A percentile compares a stretch with the other conserved stretches of the same genome.
phyloP scores from a whole-genome alignment of 1,140 invertebrate species.

The Brachystomella parvula region DNA sequence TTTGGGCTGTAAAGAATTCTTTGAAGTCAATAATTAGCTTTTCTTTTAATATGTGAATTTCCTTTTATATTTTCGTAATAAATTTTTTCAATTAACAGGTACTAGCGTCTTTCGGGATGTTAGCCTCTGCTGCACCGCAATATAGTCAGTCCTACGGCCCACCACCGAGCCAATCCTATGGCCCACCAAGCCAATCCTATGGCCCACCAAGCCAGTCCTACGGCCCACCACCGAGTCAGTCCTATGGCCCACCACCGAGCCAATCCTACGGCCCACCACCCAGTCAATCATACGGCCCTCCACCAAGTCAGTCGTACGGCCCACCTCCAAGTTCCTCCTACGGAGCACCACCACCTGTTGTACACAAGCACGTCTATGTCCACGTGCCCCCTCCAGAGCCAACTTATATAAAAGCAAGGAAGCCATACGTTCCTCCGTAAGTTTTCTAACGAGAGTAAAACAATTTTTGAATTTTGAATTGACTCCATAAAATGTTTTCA shows the following conservation, averaged over 20 bases:
- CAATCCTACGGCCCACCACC: constrained; percentile 16
- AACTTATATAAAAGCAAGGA: constrained; percentile 58
- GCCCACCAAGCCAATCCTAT: constrained; percentile 10
- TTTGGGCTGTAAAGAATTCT: no score
- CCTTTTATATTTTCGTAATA: no score
- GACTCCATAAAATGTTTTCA: neutral
- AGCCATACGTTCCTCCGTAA: constrained; percentile 40
- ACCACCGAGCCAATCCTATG: constrained; percentile 6
- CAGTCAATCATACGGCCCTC: neutral
- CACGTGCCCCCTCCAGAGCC: constrained; percentile 77
- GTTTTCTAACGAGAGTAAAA: neutral
- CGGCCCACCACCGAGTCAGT: constrained; percentile 6
- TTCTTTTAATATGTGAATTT: no score
- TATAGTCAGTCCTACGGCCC: constrained; percentile 19
- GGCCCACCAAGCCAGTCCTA: constrained; percentile 10
- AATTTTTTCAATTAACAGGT: constrained; percentile 44
- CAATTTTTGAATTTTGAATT: neutral
- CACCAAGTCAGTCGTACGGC: constrained; percentile 11
- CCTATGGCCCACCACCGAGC: constrained; percentile 10
- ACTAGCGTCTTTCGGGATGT: constrained; percentile 46
- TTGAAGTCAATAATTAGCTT: no score
- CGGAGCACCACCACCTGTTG: constrained; percentile 49
- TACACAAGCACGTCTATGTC: constrained; percentile 78
- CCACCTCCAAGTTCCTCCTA: neutral
- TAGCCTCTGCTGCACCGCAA: constrained; percentile 38